Conservation (phyloP, 1,140 invertebrate species). For the Melipona quadrifasciata region DNA sequence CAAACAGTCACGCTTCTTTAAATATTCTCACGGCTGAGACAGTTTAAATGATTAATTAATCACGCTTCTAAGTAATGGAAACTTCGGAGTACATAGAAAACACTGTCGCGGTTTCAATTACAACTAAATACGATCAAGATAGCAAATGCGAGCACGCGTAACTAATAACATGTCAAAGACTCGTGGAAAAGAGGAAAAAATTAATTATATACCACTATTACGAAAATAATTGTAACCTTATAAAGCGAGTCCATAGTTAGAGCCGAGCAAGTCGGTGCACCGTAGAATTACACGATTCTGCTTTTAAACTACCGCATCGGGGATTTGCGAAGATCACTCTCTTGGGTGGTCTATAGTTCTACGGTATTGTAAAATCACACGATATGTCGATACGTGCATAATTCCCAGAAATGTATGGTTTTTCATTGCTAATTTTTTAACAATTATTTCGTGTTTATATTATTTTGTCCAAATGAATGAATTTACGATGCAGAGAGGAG, state of each 20-base stretch:
- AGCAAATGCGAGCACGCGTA: background rate
- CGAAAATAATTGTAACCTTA: background rate
- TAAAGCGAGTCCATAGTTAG: background rate
- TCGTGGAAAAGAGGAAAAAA: background rate
- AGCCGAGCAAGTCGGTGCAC: background rate
- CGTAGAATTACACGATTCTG: slow-evolving; percentile 10
- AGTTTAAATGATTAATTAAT: slow-evolving; percentile 4
- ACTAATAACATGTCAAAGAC: background rate
- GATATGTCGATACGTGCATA: background rate
- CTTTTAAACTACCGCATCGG: background rate
- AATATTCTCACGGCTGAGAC: background rate
- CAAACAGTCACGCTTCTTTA: background rate
- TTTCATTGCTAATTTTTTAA: background rate
- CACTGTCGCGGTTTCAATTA: background rate
- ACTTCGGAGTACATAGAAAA: background rate
- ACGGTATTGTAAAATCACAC: background rate
- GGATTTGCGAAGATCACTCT: background rate
- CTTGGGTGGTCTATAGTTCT: background rate
- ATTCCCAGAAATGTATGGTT: background rate
- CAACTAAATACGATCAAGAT: background rate
- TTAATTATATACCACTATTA: background rate
- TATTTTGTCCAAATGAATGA: background rate
- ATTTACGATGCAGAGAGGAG: background rate
- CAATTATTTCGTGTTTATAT: background rate
- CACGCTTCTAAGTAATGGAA: background rate